Evolutionary conservation across 1,140 invertebrate species (phyloP).

Genomic region (Drosophila tropicalis): DNA sequence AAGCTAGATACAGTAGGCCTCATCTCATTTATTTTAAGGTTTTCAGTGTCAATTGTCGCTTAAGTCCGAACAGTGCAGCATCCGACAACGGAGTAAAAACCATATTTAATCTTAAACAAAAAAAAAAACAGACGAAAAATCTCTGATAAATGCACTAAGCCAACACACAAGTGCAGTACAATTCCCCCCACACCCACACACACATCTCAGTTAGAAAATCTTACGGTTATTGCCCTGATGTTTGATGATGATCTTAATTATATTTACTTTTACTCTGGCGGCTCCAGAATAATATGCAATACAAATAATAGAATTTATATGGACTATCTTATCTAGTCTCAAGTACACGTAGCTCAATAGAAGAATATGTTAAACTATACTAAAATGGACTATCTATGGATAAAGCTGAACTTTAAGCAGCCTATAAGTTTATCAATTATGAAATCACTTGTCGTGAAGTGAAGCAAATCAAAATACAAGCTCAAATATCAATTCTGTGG

Average conservation of each 20-base stretch:
- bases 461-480: conserved; percentile 14
- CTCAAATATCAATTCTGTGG: conserved; percentile 21
- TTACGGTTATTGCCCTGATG: conserved; percentile 1
- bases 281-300: conserved; percentile 3
- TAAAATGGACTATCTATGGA: no score
- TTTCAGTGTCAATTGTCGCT: conserved; percentile 41
- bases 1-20: conserved; percentile 45
- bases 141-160: conserved; percentile 7
- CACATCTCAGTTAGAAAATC: neutral
- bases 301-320: neutral
- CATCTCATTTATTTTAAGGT: conserved; percentile 69
- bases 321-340: neutral
- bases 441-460: conserved; percentile 1
- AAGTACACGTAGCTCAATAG: neutral
- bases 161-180: neutral
- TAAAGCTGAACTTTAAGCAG: neutral
- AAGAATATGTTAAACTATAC: neutral
- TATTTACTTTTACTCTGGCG: neutral
- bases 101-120: neutral
- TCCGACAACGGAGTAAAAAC: neutral
- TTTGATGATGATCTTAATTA: conserved; percentile 5
- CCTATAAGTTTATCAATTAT: neutral
- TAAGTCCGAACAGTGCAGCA: conserved; percentile 13
- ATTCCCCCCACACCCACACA: neutral
- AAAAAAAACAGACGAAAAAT: neutral